Conservation (phyloP, 1,140 invertebrate species). For the Drosophila rufa region DNA sequence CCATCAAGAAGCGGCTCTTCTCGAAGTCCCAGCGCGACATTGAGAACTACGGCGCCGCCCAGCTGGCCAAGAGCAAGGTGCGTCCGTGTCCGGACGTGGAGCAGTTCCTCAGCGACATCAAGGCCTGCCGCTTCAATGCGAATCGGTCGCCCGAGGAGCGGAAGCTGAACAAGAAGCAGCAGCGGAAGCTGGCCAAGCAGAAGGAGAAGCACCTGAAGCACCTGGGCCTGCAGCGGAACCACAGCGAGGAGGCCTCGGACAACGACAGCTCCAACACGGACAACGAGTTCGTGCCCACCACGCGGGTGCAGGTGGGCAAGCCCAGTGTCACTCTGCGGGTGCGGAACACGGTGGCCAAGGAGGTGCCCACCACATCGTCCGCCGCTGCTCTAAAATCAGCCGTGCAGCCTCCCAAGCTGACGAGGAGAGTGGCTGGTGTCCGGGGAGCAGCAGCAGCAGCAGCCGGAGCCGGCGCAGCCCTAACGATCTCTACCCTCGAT, state of each 20-base stretch:
- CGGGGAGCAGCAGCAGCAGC: neutral
- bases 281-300: slow-evolving; percentile 83
- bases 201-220: slow-evolving; percentile 87
- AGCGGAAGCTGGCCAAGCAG: slow-evolving; percentile 85
- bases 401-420: slow-evolving; percentile 28
- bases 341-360: slow-evolving; percentile 57
- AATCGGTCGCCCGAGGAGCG: slow-evolving; percentile 83
- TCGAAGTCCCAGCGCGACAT: slow-evolving; percentile 70
- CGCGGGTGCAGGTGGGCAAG: slow-evolving; percentile 75
- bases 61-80: slow-evolving; percentile 53
- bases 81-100: slow-evolving; percentile 74
- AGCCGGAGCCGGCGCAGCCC: neutral
- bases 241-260: slow-evolving; percentile 72
- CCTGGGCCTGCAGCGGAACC: slow-evolving; percentile 85
- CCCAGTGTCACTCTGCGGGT: slow-evolving; percentile 76
- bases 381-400: slow-evolving; percentile 10
- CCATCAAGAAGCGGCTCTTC: slow-evolving; percentile 77
- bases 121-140: slow-evolving; percentile 62
- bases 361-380: slow-evolving; percentile 31
- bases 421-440: slow-evolving; percentile 36
- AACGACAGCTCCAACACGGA: slow-evolving; percentile 76
- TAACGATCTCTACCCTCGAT: slow-evolving; percentile 24
- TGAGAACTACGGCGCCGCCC: slow-evolving; percentile 64
- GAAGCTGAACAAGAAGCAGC: slow-evolving; percentile 82
- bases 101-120: slow-evolving; percentile 78